Conservation (phyloP, 2,113 vertebrate species). For the Sander lucioperca region DNA sequence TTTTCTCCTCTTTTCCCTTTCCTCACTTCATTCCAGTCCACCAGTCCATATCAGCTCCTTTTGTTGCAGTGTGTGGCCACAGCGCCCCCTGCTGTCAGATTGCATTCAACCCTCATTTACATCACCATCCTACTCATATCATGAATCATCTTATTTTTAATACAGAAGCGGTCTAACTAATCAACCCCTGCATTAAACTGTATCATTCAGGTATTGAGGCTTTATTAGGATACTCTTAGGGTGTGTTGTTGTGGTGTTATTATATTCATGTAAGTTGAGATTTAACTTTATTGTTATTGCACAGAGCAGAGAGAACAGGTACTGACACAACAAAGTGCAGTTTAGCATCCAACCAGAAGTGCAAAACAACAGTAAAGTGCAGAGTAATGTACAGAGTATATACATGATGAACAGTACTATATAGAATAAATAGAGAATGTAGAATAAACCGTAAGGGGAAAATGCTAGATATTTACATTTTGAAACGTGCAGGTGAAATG, state of each 20-base stretch:
- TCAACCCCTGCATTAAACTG: slow-evolving; percentile 14
- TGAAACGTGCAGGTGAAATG: slow-evolving; percentile 3
- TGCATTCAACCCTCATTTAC: slow-evolving; percentile 17
- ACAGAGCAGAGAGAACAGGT: background rate
- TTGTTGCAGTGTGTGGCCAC: slow-evolving; percentile 42
- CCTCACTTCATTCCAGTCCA: slow-evolving; percentile 51
- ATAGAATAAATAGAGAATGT: too few species aligned
- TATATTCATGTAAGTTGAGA: background rate
- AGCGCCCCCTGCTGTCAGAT: slow-evolving; percentile 69
- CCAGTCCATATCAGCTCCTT: slow-evolving; percentile 37
- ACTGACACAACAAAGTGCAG: background rate
- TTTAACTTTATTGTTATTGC: background rate
- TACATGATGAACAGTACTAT: background rate
- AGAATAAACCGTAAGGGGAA: background rate
- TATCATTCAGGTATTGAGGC: background rate
- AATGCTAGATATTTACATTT: background rate
- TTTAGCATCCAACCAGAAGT: background rate
- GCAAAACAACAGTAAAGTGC: background rate
- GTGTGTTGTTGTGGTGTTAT: background rate
- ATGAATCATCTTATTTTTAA: slow-evolving; percentile 18
- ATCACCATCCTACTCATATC: slow-evolving; percentile 21
- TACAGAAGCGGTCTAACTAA: background rate
- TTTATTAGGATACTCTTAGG: background rate
- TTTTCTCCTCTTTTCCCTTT: slow-evolving; percentile 37
- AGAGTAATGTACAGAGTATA: background rate